phyloP scores from a whole-genome alignment of 2,797 vertebrate genomes.

The Myotis daubentonii region DNA sequence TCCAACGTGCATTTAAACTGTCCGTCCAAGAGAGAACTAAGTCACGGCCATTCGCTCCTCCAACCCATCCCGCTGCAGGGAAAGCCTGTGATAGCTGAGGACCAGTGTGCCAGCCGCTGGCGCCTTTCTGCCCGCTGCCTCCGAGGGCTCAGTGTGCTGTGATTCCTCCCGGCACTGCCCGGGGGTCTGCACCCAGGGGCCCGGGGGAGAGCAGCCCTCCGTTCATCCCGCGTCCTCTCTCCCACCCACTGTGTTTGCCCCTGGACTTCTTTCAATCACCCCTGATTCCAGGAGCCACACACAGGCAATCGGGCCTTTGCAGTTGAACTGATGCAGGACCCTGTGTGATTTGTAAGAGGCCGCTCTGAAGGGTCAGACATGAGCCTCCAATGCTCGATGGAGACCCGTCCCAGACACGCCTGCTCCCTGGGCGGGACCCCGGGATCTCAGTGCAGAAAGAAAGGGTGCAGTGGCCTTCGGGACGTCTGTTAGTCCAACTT shows the following conservation, averaged over 20 bases:
- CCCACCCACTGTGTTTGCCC: constrained; percentile 50
- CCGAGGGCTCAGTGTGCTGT: constrained; percentile 73
- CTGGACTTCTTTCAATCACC: constrained; percentile 75
- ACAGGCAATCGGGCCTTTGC: constrained; percentile 77
- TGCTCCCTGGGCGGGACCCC: neutral
- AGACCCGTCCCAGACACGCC: neutral
- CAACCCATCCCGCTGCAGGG: constrained; percentile 72
- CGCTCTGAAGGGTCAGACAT: constrained; percentile 63
- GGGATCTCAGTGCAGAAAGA: neutral
- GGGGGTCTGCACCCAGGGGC: constrained; percentile 42
- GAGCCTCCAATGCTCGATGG: constrained; percentile 24
- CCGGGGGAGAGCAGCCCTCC: constrained; percentile 61
- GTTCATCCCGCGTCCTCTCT: constrained; percentile 62
- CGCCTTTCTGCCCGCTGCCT: constrained; percentile 62
- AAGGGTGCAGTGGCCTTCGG: neutral
- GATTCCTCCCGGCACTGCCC: constrained; percentile 73
- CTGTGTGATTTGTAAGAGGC: constrained; percentile 69
- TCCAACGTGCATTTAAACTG: constrained; percentile 83
- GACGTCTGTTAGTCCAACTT: neutral
- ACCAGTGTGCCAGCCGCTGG: constrained; percentile 68
- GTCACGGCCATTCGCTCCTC: constrained; percentile 81
- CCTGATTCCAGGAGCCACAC: constrained; percentile 72
- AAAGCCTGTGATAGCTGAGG: constrained; percentile 82
- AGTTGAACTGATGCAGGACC: constrained; percentile 56
- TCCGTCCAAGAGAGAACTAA: constrained; percentile 85